Evolutionary conservation across 1,140 invertebrate species (phyloP), one percentile per base, ranked within the genome.

Genomic region (Papilio polytes): DNA sequence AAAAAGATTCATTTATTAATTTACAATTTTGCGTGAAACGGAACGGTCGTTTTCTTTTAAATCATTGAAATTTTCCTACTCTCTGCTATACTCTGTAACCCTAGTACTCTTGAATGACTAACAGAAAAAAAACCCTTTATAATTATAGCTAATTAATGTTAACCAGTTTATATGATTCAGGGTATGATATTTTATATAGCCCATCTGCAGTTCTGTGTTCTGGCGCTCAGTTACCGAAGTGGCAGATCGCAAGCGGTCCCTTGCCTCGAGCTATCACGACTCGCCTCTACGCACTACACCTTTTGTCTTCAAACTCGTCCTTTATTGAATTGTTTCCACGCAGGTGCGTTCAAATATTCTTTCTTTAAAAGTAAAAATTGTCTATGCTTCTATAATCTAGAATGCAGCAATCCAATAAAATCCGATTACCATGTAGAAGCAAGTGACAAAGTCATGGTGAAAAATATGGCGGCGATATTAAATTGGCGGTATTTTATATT

Each of bases 181-280:
- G 3, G 22, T 70, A 70, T n/a, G 8, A 74, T 74, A 74, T 44
- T 74, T 41, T 26, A n/a, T 41, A 78, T 44, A 59, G 1, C 51
- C 51, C 51, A 59, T 78, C 76, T 78, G 78, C 79, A 80, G 77
- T 76, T 88, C 87, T 89, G 46, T 89, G 86, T 15, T 80, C 12
- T 83, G 84, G 87, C 86, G 83, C 82, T 82, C 87, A 89, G 88
- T 91, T 92, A 90, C 91, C 90, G 92, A 89, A 93, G 92, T 93
- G 91, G 92, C 92, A 92, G 92, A 88, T 84, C 86, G 88, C 85
- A 88, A 87, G 88, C 85, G 81, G 84, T 36, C 59, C 81, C 87
- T 84, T 80, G 88, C 92, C 92, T 80, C 84, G 73, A 88, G 92
- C 87, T 82, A 88, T 93, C 92, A 93, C 92, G 92, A 89, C 85